Percentiles rank a stretch among this genome's conserved stretches.
Conservation (phyloP, 2,888 invertebrate species). For the Phyto melanocephala region DNA sequence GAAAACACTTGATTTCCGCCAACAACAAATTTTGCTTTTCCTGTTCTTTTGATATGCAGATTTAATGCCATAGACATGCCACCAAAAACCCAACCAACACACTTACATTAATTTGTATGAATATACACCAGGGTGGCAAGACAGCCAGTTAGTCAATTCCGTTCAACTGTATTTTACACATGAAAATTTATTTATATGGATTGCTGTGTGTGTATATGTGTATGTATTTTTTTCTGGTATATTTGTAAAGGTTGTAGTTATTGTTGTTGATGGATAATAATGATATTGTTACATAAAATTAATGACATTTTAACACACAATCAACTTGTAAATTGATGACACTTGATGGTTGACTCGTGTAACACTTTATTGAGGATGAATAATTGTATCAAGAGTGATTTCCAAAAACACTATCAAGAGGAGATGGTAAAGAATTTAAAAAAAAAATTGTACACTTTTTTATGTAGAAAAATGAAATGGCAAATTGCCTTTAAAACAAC, state of each 20-base stretch:
- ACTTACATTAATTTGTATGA: constrained; percentile 6
- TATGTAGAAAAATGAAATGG: neutral
- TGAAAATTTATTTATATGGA: neutral
- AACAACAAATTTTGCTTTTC: constrained; percentile 25
- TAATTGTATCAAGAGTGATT: neutral
- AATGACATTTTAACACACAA: constrained; percentile 64
- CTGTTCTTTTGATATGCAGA: constrained; percentile 6
- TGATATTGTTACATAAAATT: constrained; percentile 61
- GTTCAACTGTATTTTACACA: constrained; percentile 4
- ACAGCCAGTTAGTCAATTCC: neutral
- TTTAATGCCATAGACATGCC: neutral
- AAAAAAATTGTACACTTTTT: neutral
- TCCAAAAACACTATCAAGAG: neutral
- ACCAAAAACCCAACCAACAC: neutral
- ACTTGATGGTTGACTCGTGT: constrained; percentile 43
- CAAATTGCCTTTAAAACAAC: too few relatives aligned
- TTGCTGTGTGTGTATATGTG: neutral
- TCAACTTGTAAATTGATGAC: constrained; percentile 64
- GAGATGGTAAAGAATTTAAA: neutral
- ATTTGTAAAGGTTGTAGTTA: neutral
- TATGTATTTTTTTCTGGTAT: neutral
- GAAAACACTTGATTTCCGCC: constrained; percentile 40
- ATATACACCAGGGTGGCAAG: neutral
- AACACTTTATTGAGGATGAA: neutral
- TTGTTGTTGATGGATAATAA: constrained; percentile 45